phyloP scores from a whole-genome alignment of 2,888 invertebrate genomes.

The Pteria penguin region DNA sequence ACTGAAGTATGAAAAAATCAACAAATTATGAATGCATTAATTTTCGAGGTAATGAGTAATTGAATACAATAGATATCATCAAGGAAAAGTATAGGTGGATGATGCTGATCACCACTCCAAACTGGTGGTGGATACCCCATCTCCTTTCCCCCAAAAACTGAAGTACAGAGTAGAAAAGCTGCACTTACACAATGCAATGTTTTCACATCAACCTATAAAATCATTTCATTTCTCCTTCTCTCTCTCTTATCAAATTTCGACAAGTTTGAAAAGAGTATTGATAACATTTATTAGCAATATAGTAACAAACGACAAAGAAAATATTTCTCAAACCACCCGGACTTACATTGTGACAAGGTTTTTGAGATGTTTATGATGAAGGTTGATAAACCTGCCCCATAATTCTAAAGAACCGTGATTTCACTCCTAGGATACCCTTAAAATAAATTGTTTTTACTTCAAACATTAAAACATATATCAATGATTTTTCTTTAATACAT shows the following conservation, averaged over 20 bases:
- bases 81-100: too few species aligned
- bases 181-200: too few species aligned
- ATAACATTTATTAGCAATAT: background rate
- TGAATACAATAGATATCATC: too few species aligned
- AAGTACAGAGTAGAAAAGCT: too few species aligned
- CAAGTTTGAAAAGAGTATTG: too few species aligned
- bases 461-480: conserved; percentile 44
- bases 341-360: background rate
- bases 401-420: conserved; percentile 2
- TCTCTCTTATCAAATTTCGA: too few species aligned
- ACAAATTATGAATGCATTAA: background rate
- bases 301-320: background rate
- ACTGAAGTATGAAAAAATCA: background rate
- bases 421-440: conserved; percentile 26
- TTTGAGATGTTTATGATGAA: conserved; percentile 1
- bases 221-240: too few species aligned
- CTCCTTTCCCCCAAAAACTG: too few species aligned
- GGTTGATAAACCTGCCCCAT: conserved; percentile 23
- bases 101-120: too few species aligned
- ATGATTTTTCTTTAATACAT: conserved; percentile 43
- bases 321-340: background rate
- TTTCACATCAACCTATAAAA: too few species aligned
- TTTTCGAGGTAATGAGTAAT: too few species aligned
- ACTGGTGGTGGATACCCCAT: too few species aligned
- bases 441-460: conserved; percentile 39